Base-by-base conservation (phyloP, 1,140 invertebrate genomes). In the Magallana ariakensis region DNA sequence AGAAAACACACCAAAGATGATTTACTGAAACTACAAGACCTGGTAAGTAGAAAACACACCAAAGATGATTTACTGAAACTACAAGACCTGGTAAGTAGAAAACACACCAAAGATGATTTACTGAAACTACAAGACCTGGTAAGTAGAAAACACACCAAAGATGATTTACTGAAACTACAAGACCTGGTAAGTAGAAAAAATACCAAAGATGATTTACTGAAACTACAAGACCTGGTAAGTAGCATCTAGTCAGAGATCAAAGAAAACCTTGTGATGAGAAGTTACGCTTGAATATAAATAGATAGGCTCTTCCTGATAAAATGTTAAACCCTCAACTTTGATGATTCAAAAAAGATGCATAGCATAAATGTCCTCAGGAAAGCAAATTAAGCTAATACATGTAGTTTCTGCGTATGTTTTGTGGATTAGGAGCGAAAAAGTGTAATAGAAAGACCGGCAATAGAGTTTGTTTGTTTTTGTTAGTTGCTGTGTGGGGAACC, bases 111-210 rank as follows among this genome's bases (percentile, higher is more conserved):
- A 81, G 88, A 91, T 57, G 91, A 93, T 80, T 90, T 95, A n/a
- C 70, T 94, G 13, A 92, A 92, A 83, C 91, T 95, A 16, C 94
- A 94, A 88, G 93, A 93, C 60, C 83, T 94, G 91, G n/a, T n/a
- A n/a, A n/a, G n/a, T n/a, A n/a, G n/a, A n/a, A 90, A 90, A 33
- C 89, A 92, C 81, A 93, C 94, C 16, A 93, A 92, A 81, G 88
- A 91, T 57, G 91, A 93, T 80, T 90, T 95, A n/a, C 70, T 94
- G 13, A 92, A 92, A 83, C 91, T 95, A 16, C 94, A 94, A 88
- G 93, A 93, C 60, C 83, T 94, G 91, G n/a, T n/a, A n/a, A n/a
- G n/a, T n/a, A n/a, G n/a, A n/a, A n/a, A n/a, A n/a, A n/a, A n/a
- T n/a, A 93, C 94, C 16, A 93, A 92, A 81, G 88, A 91, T 57